Evolutionary conservation across 2,888 invertebrate species (phyloP).

Genomic region (Lordiphosa fenestrarum): DNA sequence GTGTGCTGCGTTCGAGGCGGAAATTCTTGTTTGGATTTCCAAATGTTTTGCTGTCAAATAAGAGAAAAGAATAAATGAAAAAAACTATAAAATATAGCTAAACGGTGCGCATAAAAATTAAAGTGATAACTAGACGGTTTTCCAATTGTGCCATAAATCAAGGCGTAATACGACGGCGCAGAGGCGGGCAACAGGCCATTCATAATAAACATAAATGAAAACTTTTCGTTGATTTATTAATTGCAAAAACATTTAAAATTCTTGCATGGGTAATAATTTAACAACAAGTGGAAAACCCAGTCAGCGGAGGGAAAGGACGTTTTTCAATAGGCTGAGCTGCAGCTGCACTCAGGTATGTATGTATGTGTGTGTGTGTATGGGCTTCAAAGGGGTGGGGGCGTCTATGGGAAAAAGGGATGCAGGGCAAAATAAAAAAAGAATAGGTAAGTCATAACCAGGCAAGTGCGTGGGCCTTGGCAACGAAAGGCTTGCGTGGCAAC

Average conservation of each 20-base stretch:
- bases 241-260: slow-evolving; percentile 4
- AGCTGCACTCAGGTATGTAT: slow-evolving; percentile 39
- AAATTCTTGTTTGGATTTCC: slow-evolving; percentile 37
- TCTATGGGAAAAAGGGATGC: neutral
- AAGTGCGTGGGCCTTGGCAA: slow-evolving; percentile 6
- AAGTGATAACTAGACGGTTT: slow-evolving; percentile 1
- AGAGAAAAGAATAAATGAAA: slow-evolving; percentile 19
- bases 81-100: neutral
- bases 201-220: slow-evolving; percentile 5
- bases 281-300: slow-evolving; percentile 30
- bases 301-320: slow-evolving; percentile 26
- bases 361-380: neutral
- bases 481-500: slow-evolving; percentile 6
- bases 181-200: neutral
- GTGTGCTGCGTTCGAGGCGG: slow-evolving; percentile 11
- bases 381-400: neutral
- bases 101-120: slow-evolving; percentile 1
- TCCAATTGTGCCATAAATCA: neutral
- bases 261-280: slow-evolving; percentile 57
- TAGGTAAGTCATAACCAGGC: neutral
- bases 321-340: slow-evolving; percentile 42
- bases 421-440: neutral
- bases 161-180: neutral
- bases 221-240: slow-evolving; percentile 3
- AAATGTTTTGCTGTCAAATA: slow-evolving; percentile 53